Base-by-base conservation (phyloP, 2,888 invertebrate species). In the Drosophila fulvimacula region DNA sequence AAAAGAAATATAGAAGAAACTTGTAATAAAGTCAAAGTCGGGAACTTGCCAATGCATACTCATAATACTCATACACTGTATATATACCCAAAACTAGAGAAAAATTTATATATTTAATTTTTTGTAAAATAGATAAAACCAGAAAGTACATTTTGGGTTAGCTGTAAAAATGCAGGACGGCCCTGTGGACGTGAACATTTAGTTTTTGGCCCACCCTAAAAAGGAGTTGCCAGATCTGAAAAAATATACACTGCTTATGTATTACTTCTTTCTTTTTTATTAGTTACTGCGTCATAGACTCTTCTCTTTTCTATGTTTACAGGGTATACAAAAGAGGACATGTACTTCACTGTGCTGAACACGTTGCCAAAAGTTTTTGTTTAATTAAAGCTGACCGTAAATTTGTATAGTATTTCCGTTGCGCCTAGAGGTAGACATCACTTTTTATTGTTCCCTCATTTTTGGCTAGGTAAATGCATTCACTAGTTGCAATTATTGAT, bases 331-430 rank as follows among this genome's bases (percentile, higher is more conserved):
- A 27, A n/a, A 0, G n/a, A 1, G 10, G n/a, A 27, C 10, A n/a
- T n/a, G n/a, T 10, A 46, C 5, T 15, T 44, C n/a, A 3, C 39
- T 39, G 38, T 30, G 34, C 24, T 38, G 52, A 21, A 57, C 55
- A 48, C 38, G 46, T 38, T 76, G 77, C 65, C 79, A 66, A 68
- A 68, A 48, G 38, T 56, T 74, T 78, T 78, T 73, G 11, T 79
- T 79, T 87, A 71, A 84, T 88, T 79, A 73, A 84, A 72, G 59
- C 52, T 55, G 58, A 27, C 62, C 73, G 76, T 86, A 74, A 73
- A 88, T 67, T 65, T 67, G 57, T 38, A 41, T 49, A 52, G 39
- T 46, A 55, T 63, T 76, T 76, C 39, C 53, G 51, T 48, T 60
- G 67, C 72, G 68, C 75, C 75, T 41, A 27, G 52, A 63, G 46